Evolutionary conservation across 2,113 vertebrate genomes (phyloP).

Genomic region (Cyphomyrus discorhynchus): DNA sequence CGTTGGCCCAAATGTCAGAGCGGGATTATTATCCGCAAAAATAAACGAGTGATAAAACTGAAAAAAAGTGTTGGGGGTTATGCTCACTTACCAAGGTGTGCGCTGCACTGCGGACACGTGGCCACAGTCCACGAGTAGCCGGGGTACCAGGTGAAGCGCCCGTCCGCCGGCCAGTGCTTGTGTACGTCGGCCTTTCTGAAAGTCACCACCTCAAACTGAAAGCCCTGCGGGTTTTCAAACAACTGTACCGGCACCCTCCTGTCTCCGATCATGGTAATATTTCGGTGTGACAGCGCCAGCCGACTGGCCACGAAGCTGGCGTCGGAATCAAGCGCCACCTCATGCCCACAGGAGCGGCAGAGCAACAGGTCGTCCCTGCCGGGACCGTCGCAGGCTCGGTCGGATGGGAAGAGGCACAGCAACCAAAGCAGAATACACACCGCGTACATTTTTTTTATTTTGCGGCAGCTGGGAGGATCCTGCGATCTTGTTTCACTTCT

Average conservation of each 20-base stretch:
- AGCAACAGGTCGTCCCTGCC: slow-evolving; percentile 23
- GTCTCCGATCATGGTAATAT: slow-evolving; percentile 32
- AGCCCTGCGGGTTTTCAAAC: slow-evolving; percentile 55
- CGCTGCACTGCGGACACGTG: slow-evolving; percentile 44
- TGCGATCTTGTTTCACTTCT: not conserved
- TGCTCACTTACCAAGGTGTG: slow-evolving; percentile 43
- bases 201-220: slow-evolving; percentile 53
- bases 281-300: slow-evolving; percentile 47
- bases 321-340: slow-evolving; percentile 37
- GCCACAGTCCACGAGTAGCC: slow-evolving; percentile 46
- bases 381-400: not conserved
- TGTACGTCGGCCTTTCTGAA: slow-evolving; percentile 47
- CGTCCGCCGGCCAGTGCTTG: slow-evolving; percentile 53
- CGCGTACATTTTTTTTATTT: not conserved
- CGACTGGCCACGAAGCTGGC: slow-evolving; percentile 41
- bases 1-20: not conserved
- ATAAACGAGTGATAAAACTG: not conserved
- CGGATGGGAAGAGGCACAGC: not conserved
- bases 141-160: slow-evolving; percentile 42
- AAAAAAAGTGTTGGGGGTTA: not conserved
- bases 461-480: not conserved
- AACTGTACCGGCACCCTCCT: slow-evolving; percentile 35
- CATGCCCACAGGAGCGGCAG: slow-evolving; percentile 44
- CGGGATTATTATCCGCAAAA: not conserved
- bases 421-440: not conserved